Percentiles rank a stretch among this genome's conserved stretches.
These are phyloP conservation scores for Lampris megalopsis DNA, from an alignment of 2,113 vertebrate species.

Conservation along the genomic window DNA sequence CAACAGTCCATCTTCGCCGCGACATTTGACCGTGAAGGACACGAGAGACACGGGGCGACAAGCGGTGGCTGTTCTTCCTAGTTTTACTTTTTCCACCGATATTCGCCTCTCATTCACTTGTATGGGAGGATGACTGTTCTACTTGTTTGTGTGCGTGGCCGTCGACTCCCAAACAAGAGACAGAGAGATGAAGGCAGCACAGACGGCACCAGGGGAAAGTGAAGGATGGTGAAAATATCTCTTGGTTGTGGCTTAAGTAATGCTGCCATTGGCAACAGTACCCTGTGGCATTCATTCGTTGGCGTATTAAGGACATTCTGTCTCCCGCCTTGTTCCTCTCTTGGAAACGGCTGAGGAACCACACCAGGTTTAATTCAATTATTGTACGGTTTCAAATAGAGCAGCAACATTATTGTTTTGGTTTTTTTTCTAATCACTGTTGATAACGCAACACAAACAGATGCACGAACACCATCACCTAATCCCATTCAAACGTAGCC, in stretches of 20 bases:
- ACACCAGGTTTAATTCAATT: slow-evolving; percentile 62
- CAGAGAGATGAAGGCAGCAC: slow-evolving; percentile 18
- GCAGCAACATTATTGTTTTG: slow-evolving; percentile 43
- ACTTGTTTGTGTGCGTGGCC: slow-evolving; percentile 21
- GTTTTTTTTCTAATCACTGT: slow-evolving; percentile 53
- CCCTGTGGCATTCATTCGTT: slow-evolving; percentile 52
- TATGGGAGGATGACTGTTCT: background rate
- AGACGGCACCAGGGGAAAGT: slow-evolving; percentile 4
- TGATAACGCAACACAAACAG: slow-evolving; percentile 31
- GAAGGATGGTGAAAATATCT: slow-evolving; percentile 47
- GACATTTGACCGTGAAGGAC: slow-evolving; percentile 43
- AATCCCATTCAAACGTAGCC: slow-evolving; percentile 60
- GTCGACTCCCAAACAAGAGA: slow-evolving; percentile 1
- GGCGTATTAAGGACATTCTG: slow-evolving; percentile 62
- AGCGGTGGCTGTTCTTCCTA: background rate
- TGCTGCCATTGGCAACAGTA: slow-evolving; percentile 64
- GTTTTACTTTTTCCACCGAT: slow-evolving; percentile 26
- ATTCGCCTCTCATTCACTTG: background rate
- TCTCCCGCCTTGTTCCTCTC: slow-evolving; percentile 59
- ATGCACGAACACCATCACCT: slow-evolving; percentile 20
- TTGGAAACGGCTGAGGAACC: slow-evolving; percentile 59
- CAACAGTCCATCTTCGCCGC: slow-evolving; percentile 46
- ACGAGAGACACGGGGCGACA: slow-evolving; percentile 12
- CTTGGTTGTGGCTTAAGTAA: slow-evolving; percentile 47
- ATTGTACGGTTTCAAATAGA: slow-evolving; percentile 26